phyloP scores from a whole-genome alignment of 2,888 invertebrate species.

The Tetranychus truncatus region DNA sequence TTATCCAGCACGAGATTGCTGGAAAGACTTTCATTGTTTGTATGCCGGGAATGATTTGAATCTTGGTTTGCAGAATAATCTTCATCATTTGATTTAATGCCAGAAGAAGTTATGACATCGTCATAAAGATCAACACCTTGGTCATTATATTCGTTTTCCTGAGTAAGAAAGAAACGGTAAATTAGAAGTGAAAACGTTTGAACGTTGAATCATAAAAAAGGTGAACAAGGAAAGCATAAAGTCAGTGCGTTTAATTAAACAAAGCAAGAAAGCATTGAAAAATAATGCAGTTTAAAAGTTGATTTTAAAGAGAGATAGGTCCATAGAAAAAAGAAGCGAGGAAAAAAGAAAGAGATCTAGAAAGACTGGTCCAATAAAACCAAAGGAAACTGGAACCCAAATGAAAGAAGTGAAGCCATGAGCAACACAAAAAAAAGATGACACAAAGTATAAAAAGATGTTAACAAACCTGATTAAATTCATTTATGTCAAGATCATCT shows the following conservation, averaged over 20 bases:
- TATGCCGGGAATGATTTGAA: conserved; percentile 8
- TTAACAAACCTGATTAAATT: conserved; percentile 53
- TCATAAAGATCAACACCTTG: conserved; percentile 75
- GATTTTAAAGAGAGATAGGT: neutral
- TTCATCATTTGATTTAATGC: conserved; percentile 15
- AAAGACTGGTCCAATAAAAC: neutral
- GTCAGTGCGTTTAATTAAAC: too few relatives aligned
- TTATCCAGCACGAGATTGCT: neutral
- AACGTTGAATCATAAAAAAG: too few relatives aligned
- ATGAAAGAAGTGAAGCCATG: conserved; percentile 9
- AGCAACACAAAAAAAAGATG: neutral
- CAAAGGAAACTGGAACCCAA: neutral
- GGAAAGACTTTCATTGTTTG: neutral
- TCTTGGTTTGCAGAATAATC: conserved; percentile 15
- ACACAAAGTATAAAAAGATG: neutral
- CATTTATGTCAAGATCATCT: conserved; percentile 64
- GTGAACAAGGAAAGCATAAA: too few relatives aligned
- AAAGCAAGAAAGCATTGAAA: too few relatives aligned
- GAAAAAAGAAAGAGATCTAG: neutral
- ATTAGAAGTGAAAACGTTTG: too few relatives aligned
- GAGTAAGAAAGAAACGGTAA: conserved; percentile 14
- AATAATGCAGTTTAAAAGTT: neutral
- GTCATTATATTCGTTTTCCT: conserved; percentile 44
- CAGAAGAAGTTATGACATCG: conserved; percentile 70
- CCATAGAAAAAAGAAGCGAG: neutral